phyloP scores from a whole-genome alignment of 1,140 invertebrate genomes.

The Thaumatotibia leucotreta region DNA sequence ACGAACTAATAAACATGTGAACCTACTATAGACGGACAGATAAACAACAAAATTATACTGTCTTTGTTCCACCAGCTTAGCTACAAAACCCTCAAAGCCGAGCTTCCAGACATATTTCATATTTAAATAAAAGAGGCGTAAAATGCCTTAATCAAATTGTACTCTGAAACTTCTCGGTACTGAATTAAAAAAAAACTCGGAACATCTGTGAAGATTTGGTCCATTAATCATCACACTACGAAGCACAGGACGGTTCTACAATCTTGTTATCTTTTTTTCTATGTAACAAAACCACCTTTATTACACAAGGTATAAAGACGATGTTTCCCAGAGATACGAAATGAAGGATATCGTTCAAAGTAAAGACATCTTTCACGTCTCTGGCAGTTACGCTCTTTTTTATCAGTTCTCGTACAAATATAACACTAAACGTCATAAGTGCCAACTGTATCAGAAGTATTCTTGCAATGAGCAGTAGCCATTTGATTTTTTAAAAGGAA shows the following conservation, averaged over 20 bases:
- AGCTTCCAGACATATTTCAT: no score
- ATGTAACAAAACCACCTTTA: background rate
- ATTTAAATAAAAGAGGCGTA: no score
- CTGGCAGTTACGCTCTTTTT: background rate
- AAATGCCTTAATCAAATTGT: background rate
- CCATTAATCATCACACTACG: conserved; percentile 6
- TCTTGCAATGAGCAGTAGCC: background rate
- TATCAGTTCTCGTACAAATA: background rate
- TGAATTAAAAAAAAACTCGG: background rate
- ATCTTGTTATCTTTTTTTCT: background rate
- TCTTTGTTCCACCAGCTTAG: no score
- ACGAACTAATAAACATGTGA: no score
- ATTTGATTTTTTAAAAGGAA: background rate
- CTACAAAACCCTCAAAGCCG: no score
- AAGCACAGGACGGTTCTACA: background rate
- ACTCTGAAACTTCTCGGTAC: background rate
- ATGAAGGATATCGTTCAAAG: background rate
- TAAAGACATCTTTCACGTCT: background rate
- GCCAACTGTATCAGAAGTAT: background rate
- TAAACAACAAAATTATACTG: no score
- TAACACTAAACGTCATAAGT: background rate
- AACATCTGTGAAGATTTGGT: background rate
- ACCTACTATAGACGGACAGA: no score
- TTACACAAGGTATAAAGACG: background rate
- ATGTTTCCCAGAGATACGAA: background rate